Percentiles rank a stretch among this genome's conserved stretches.
Evolutionary conservation across 2,888 invertebrate genomes (phyloP).

Genomic region (Cantharis rustica): DNA sequence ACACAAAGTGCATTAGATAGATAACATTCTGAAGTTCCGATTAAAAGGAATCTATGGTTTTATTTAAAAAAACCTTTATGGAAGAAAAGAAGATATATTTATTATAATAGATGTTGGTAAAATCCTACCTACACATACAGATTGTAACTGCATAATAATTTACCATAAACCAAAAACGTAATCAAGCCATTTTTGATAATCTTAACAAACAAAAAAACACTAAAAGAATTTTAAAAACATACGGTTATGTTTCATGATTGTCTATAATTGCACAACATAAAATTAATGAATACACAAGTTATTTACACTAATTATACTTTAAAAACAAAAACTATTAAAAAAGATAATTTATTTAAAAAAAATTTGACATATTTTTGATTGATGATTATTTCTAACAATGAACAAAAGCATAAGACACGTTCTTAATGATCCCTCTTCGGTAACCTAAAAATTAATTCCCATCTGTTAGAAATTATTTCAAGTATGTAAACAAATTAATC

Average conservation of each 20-base stretch:
- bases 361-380: neutral
- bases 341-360: slow-evolving; percentile 1
- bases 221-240: neutral
- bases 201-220: neutral
- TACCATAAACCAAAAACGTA: neutral
- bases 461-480: neutral
- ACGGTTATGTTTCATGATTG: neutral
- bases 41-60: slow-evolving; percentile 2
- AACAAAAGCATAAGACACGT: slow-evolving; percentile 1
- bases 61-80: neutral
- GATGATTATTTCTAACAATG: neutral
- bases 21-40: slow-evolving; percentile 19
- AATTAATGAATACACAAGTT: neutral
- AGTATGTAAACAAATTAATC: neutral
- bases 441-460: neutral
- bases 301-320: neutral
- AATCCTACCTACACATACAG: neutral
- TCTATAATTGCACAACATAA: neutral
- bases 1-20: slow-evolving; percentile 24
- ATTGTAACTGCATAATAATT: neutral
- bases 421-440: neutral
- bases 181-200: neutral
- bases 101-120: neutral
- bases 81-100: neutral
- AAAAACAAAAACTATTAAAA: neutral